A percentile compares a stretch with the other conserved stretches of the same genome.
Evolutionary conservation across 2,797 vertebrate species (phyloP).

Genomic region (Lagorchestes hirsutus): DNA sequence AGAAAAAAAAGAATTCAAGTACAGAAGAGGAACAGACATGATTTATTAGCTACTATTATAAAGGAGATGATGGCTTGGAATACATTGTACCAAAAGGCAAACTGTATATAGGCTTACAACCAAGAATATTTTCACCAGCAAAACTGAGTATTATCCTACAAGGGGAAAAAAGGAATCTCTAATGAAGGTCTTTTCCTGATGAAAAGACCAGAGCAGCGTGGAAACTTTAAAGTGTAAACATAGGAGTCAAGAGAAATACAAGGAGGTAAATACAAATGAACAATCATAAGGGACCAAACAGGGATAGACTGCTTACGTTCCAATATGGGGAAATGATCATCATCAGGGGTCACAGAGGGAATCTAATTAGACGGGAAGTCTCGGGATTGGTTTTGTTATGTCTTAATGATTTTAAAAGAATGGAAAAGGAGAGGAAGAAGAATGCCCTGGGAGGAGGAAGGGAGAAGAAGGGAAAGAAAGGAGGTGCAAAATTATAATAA

Average conservation of each 20-base stretch:
- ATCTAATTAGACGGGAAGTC: neutral
- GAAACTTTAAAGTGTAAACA: neutral
- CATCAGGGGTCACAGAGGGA: neutral
- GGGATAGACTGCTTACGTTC: neutral
- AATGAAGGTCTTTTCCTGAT: neutral
- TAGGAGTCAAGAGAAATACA: neutral
- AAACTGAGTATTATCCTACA: neutral
- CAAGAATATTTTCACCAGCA: neutral
- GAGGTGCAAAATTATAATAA: neutral
- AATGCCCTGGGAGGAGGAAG: neutral
- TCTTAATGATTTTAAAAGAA: neutral
- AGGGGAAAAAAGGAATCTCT: neutral
- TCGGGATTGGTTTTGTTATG: neutral
- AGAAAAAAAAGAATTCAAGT: constrained; percentile 1
- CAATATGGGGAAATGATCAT: neutral
- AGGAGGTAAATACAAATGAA: neutral
- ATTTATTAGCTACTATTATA: neutral
- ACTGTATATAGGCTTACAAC: neutral
- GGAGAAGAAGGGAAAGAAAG: neutral
- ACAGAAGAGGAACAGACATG: neutral
- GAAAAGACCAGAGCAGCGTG: neutral
- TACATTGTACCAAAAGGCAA: neutral
- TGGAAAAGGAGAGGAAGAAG: neutral
- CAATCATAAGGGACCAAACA: neutral
- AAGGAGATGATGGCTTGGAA: neutral